These are phyloP conservation scores for Malacoctenus gilli DNA, from an alignment of 2,797 vertebrate genomes.

Conservation along the genomic window DNA sequence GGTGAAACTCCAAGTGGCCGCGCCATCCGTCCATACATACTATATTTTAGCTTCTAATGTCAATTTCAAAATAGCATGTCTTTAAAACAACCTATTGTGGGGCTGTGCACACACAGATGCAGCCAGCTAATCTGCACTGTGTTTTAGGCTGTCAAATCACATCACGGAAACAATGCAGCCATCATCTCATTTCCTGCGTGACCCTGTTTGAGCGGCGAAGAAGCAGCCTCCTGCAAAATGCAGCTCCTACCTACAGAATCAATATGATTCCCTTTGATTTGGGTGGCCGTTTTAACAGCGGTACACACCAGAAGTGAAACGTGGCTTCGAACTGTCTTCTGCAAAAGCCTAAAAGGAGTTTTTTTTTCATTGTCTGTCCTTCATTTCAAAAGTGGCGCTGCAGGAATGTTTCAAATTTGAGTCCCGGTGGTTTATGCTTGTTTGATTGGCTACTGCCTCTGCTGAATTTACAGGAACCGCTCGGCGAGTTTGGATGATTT, in stretches of 20 bases:
- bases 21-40: conserved; percentile 5
- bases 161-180: conserved; percentile 9
- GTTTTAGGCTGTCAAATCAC: conserved; percentile 22
- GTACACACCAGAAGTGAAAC: too few species aligned
- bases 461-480: neutral
- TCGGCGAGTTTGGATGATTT: too few species aligned
- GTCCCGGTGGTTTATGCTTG: too few species aligned
- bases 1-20: conserved; percentile 25
- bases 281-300: too few species aligned
- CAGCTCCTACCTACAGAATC: neutral
- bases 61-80: conserved; percentile 26
- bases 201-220: conserved; percentile 3
- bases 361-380: too few species aligned
- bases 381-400: too few species aligned
- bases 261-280: too few species aligned
- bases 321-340: too few species aligned
- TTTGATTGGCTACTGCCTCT: neutral
- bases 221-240: neutral
- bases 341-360: too few species aligned
- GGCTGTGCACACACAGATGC: neutral
- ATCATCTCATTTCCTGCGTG: neutral
- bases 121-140: neutral
- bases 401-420: too few species aligned
- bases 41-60: conserved; percentile 29
- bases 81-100: conserved; percentile 1